Base-by-base conservation (phyloP, 2,113 vertebrate species). In the Serilophus lunatus region DNA sequence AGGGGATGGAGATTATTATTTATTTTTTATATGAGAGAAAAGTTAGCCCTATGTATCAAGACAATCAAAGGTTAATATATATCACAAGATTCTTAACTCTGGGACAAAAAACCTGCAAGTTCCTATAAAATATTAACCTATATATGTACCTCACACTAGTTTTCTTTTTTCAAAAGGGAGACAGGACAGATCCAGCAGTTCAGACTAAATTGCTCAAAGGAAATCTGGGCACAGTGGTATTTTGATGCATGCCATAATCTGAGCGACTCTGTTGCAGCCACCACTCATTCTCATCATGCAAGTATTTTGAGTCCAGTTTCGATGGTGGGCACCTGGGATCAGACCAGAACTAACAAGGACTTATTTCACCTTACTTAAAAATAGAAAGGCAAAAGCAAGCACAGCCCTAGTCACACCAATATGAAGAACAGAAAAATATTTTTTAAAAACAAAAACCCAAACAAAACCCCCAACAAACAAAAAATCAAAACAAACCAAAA, bases 21-120 rank as follows among this genome's bases (percentile, higher is more conserved):
- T 95, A 88, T 68, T 71, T 91, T 93, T 35, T 23, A 66, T 71
- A 91, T 86, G 54, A 96, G 84, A 91, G 57, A 79, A 92, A 89
- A 86, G 18, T 50, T 35, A 90, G 16, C n/a, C 49, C 14, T 86
- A 95, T 92, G 47, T 79, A 42, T 74, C 88, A 86, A 88, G 69
- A 53, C 31, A 94, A 79, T 59, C 18, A 74, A 78, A 64, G 3
- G 10, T 69, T 45, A 60, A 53, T 5, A 2, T 38, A 42, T 6
- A n/a, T 33, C 26, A 13, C 8, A 57, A 49, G 3, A 54, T 92
- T 80, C 54, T 83, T 50, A 86, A 31, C n/a, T 68, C n/a, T 28
- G 25, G 28, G 18, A 68, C 6, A 40, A 82, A 12, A 69, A 86
- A 63, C 29, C 4, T 45, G 5, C 18, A 49, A 71, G 2, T 78